Conservation (phyloP, 2,797 vertebrate species). For the Corythornis leucogaster region DNA sequence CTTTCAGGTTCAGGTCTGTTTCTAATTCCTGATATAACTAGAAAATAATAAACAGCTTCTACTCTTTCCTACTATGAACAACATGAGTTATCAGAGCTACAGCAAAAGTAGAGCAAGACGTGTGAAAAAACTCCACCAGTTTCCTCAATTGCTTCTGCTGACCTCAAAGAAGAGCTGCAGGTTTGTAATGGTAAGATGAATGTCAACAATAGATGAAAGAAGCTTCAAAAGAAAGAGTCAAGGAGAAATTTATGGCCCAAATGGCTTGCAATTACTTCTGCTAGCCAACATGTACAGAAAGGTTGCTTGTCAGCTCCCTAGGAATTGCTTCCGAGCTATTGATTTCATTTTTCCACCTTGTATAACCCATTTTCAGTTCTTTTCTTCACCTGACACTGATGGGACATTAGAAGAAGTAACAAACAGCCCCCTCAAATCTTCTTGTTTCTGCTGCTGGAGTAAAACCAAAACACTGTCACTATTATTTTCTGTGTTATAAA, state of each 20-base stretch:
- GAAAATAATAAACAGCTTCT: neutral
- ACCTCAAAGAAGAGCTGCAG: neutral
- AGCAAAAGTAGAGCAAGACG: neutral
- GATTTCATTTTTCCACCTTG: neutral
- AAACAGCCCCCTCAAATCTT: neutral
- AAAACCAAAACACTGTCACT: neutral
- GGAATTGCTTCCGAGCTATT: neutral
- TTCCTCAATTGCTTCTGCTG: constrained; percentile 5
- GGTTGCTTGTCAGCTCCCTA: neutral
- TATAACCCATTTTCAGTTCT: neutral
- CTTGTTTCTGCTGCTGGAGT: neutral
- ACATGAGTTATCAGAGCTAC: neutral
- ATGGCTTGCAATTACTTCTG: constrained; percentile 15
- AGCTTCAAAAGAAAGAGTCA: constrained; percentile 26
- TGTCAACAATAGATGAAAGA: constrained; percentile 20
- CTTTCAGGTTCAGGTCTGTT: neutral
- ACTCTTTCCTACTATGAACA: neutral
- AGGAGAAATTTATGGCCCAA: constrained; percentile 14
- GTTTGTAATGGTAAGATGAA: constrained; percentile 10
- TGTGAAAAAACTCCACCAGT: neutral
- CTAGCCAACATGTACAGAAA: neutral
- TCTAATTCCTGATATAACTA: neutral
- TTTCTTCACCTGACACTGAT: neutral
- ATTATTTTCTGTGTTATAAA: neutral
- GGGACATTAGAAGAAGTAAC: neutral